Evolutionary conservation across 2,888 invertebrate genomes (phyloP).

Genomic region (Pollenia angustigena): DNA sequence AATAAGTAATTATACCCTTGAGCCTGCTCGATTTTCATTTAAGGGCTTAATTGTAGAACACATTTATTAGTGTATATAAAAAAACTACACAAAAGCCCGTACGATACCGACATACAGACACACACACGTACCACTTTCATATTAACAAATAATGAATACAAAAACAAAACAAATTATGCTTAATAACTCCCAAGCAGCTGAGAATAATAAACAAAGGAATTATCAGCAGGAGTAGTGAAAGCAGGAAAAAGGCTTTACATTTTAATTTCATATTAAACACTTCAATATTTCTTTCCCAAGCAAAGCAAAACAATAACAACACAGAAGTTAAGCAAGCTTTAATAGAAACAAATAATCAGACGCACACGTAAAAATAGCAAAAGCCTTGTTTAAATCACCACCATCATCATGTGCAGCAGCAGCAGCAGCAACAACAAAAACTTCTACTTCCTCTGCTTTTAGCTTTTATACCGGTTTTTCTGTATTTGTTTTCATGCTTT

Average conservation of each 20-base stretch:
- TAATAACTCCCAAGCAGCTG: slow-evolving; percentile 53
- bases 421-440: background rate
- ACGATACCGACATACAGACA: background rate
- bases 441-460: background rate
- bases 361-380: background rate
- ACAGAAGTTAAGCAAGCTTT: slow-evolving; percentile 30
- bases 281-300: slow-evolving; percentile 58
- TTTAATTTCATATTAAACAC: slow-evolving; percentile 64
- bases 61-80: slow-evolving; percentile 54
- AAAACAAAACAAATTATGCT: slow-evolving; percentile 35
- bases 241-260: slow-evolving; percentile 38
- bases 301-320: slow-evolving; percentile 34
- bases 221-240: slow-evolving; percentile 21
- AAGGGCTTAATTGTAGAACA: slow-evolving; percentile 76
- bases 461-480: slow-evolving; percentile 1
- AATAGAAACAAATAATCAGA: slow-evolving; percentile 20
- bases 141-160: background rate
- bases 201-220: slow-evolving; percentile 26
- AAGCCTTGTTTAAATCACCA: slow-evolving; percentile 23
- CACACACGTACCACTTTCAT: background rate
- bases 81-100: background rate
- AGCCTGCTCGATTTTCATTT: slow-evolving; percentile 83
- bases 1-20: slow-evolving; percentile 83
- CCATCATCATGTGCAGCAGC: background rate
- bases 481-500: slow-evolving; percentile 8